Conservation (phyloP, 2,888 invertebrate species). For the Biston betularia region DNA sequence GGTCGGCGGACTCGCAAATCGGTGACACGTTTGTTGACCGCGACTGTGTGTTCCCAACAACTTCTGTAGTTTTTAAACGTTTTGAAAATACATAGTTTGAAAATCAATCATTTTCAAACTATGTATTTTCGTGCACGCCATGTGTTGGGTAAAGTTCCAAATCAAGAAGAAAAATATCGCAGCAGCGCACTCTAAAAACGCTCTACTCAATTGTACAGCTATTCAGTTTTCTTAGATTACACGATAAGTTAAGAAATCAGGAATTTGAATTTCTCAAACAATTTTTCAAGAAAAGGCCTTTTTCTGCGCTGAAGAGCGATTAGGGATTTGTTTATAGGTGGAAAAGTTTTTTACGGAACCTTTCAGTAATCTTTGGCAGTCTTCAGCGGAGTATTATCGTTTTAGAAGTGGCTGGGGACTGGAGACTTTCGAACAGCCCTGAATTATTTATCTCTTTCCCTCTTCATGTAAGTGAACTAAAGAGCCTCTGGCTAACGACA, state of each 20-base stretch:
- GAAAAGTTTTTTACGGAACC: slow-evolving; percentile 28
- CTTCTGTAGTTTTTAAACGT: too few species aligned
- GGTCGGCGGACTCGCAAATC: too few species aligned
- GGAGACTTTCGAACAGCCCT: slow-evolving; percentile 1
- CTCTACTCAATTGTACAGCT: too few species aligned
- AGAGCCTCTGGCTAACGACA: not conserved
- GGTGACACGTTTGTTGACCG: too few species aligned
- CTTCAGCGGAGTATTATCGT: slow-evolving; percentile 31
- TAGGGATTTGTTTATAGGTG: slow-evolving; percentile 34
- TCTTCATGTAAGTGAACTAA: slow-evolving; percentile 1
- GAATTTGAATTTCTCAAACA: slow-evolving; percentile 14
- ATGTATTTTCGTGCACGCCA: too few species aligned
- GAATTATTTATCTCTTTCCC: slow-evolving; percentile 22
- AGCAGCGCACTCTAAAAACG: too few species aligned
- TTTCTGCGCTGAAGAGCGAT: slow-evolving; percentile 29
- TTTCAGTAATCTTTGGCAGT: slow-evolving; percentile 27
- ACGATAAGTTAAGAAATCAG: slow-evolving; percentile 10
- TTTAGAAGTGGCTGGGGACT: slow-evolving; percentile 26
- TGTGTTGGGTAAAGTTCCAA: too few species aligned
- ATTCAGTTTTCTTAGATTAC: not conserved
- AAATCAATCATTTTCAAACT: too few species aligned
- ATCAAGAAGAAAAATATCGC: too few species aligned
- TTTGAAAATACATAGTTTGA: too few species aligned
- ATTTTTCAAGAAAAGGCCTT: slow-evolving; percentile 18
- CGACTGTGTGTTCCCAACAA: too few species aligned